Base-by-base conservation (phyloP, 2,888 invertebrate genomes). In the Monopis laevigella region DNA sequence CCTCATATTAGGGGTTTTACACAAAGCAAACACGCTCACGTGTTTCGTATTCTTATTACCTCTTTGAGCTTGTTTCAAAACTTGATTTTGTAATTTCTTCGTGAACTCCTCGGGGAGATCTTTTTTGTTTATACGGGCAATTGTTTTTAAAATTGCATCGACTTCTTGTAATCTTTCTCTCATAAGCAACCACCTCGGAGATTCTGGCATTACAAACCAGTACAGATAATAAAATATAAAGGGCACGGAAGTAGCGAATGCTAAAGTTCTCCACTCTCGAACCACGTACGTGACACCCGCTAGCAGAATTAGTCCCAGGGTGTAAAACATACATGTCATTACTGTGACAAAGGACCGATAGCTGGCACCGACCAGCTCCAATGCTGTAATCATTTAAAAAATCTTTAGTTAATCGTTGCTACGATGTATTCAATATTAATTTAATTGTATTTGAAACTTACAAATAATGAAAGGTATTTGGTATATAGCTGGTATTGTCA, bases 381-480 rank as follows among this genome's bases (percentile, higher is more conserved):
- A 73, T 44, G 94, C 96, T 96, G 61, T 49, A 84, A 84, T n/a
- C n/a, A n/a, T n/a, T n/a, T n/a, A n/a, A n/a, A n/a, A n/a, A n/a
- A n/a, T n/a, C n/a, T n/a, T n/a, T n/a, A n/a, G n/a, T n/a, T n/a
- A n/a, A n/a, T n/a, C n/a, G n/a, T n/a, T n/a, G n/a, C n/a, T n/a
- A n/a, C n/a, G n/a, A n/a, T n/a, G n/a, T n/a, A n/a, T n/a, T n/a
- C n/a, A n/a, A n/a, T n/a, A n/a, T n/a, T n/a, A n/a, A n/a, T n/a
- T n/a, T n/a, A n/a, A n/a, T n/a, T n/a, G n/a, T n/a, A n/a, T n/a
- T n/a, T n/a, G 24, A 45, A 57, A 83, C 88, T 86, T 75, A 96
- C 96, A 92, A 57, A 96, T 94, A 45, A 96, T 95, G 62, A 95
- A 95, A 1, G 96, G 96, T 66, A 96, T 95, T 74, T 95, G 94